A percentile compares a stretch with the other conserved stretches of the same genome.
These are phyloP conservation scores for Trachurus trachurus DNA, from an alignment of 2,797 vertebrate species.

Conservation along the genomic window DNA sequence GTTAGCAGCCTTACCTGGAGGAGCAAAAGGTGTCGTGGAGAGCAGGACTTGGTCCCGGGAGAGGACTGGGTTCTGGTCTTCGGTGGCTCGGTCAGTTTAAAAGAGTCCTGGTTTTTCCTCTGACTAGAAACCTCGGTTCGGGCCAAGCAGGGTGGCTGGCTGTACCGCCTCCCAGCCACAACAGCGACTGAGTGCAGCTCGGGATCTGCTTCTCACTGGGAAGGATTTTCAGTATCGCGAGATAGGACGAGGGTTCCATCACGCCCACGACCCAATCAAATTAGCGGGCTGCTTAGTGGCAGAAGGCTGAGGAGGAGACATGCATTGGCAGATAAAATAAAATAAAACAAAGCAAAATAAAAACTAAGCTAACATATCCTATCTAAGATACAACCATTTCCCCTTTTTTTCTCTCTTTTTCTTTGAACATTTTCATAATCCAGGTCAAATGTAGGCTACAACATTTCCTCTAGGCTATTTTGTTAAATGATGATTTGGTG, in stretches of 20 bases:
- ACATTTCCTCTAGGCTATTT: too few relatives aligned
- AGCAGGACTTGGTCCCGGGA: constrained; percentile 17
- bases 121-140: constrained; percentile 21
- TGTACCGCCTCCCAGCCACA: constrained; percentile 62
- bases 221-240: constrained; percentile 72
- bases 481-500: too few relatives aligned
- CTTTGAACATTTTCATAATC: too few relatives aligned
- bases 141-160: neutral
- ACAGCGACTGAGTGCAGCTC: constrained; percentile 69
- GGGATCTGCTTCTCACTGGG: constrained; percentile 56
- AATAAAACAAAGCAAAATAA: neutral
- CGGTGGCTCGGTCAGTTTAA: constrained; percentile 37
- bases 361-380: neutral
- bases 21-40: constrained; percentile 22
- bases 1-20: constrained; percentile 69
- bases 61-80: constrained; percentile 14
- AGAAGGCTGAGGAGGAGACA: neutral
- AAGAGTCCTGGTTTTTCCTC: constrained; percentile 34
- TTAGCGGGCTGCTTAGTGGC: neutral
- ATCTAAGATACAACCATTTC: too few relatives aligned
- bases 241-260: constrained; percentile 50
- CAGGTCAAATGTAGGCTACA: too few relatives aligned
- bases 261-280: constrained; percentile 66
- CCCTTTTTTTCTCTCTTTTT: too few relatives aligned
- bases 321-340: neutral